These are phyloP conservation scores for Geococcyx californianus DNA, from an alignment of 2,113 vertebrate species.

Conservation along the genomic window DNA sequence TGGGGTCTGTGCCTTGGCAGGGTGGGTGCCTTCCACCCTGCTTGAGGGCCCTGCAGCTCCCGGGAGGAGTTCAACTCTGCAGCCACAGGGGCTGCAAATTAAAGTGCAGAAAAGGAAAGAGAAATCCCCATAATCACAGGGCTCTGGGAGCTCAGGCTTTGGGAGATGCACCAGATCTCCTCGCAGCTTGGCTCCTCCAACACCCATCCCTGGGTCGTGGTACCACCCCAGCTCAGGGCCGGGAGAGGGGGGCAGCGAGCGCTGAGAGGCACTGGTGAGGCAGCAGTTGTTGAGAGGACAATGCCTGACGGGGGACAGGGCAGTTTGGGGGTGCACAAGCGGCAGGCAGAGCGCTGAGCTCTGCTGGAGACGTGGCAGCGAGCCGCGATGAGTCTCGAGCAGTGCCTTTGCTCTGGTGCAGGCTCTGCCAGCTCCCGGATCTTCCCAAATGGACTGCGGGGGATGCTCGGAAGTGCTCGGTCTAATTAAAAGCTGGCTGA, in stretches of 20 bases:
- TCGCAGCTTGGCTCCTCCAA: neutral
- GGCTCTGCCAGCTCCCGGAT: neutral
- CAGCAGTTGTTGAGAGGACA: neutral
- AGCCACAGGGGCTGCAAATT: neutral
- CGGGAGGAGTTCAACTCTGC: neutral
- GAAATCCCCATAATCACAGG: neutral
- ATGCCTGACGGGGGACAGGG: rapidly evolving
- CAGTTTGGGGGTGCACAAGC: neutral
- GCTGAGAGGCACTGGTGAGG: neutral
- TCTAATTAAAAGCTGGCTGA: neutral
- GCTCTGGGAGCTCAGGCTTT: neutral
- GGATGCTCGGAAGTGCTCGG: neutral
- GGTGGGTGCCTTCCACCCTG: neutral
- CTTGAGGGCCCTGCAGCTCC: neutral
- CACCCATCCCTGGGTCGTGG: neutral
- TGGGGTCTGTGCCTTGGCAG: neutral
- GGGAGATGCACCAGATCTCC: neutral
- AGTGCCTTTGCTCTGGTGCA: neutral
- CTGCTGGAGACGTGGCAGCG: rapidly evolving
- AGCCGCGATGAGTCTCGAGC: rapidly evolving
- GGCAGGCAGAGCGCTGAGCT: neutral
- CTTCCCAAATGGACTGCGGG: neutral
- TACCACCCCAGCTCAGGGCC: neutral
- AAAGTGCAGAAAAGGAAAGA: neutral
- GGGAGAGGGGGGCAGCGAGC: neutral